A percentile compares a stretch with the other conserved stretches of the same genome.
Conservation (phyloP, 2,888 invertebrate genomes). For the Callosobruchus maculatus region DNA sequence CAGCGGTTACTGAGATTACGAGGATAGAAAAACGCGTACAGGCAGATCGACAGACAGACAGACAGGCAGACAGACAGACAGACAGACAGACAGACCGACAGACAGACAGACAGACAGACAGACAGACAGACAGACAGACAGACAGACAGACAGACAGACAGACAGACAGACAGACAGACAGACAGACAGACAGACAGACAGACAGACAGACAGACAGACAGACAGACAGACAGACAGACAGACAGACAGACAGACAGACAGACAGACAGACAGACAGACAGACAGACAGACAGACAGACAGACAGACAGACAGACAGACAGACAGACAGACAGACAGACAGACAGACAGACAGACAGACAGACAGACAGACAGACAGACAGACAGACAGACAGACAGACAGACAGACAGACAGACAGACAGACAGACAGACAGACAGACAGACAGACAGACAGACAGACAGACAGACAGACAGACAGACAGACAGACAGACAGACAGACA, state of each 20-base stretch:
- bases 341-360: slow-evolving; percentile 17
- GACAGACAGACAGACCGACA: too few species aligned
- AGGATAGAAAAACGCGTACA: too few species aligned
- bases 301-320: slow-evolving; percentile 17
- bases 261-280: slow-evolving; percentile 17
- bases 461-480: slow-evolving; percentile 15
- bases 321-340: slow-evolving; percentile 17
- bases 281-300: slow-evolving; percentile 17
- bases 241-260: slow-evolving; percentile 17
- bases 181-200: slow-evolving; percentile 17
- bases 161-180: slow-evolving; percentile 17
- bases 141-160: slow-evolving; percentile 16
- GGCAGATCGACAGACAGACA: too few species aligned
- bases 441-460: slow-evolving; percentile 14
- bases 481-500: slow-evolving; percentile 16
- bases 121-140: slow-evolving; percentile 17
- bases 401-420: slow-evolving; percentile 17
- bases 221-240: slow-evolving; percentile 17
- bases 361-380: slow-evolving; percentile 17
- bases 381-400: slow-evolving; percentile 17
- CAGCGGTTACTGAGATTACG: too few species aligned
- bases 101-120: slow-evolving; percentile 15
- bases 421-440: slow-evolving; percentile 15
- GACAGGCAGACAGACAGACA: too few species aligned
- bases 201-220: slow-evolving; percentile 16